Base-by-base conservation (phyloP, 2,113 vertebrate species). In the Furnarius figulus region DNA sequence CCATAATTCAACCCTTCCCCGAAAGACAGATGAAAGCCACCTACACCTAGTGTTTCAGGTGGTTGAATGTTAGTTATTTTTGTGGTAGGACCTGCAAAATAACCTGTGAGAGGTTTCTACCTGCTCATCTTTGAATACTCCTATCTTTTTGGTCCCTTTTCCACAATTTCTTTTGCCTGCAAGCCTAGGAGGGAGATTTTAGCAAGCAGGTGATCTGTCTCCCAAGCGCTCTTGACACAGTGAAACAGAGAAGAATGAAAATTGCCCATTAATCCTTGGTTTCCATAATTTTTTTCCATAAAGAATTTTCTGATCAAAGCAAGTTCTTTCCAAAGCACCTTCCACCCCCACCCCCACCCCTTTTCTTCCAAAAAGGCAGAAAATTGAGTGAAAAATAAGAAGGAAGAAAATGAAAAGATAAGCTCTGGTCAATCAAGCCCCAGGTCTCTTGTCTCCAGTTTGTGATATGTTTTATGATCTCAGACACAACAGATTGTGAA, bases 401-500 rank as follows among this genome's bases (percentile, higher is more conserved):
- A 92, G 23, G 30, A 95, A 95, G 65, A 77, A 81, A 92, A 94
- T 88, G 44, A 83, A 91, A 93, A 96, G 88, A 97, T 94, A 95
- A 96, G 62, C 47, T 91, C 52, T 91, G 85, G 94, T 97, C 96
- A 96, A 85, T 93, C 73, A 93, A 95, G 74, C 33, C 81, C 73
- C 73, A 82, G 42, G 89, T 90, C 84, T 61, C 86, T 95, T 92
- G 96, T 97, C 94, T 97, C 87, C 96, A 96, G 94, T 79, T 94
- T 95, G 92, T 96, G 90, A 93, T 92, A 96, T 91, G 83, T 97
- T 98, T 98, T 98, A 98, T 98, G 97, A 97, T 98, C 97, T 98
- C 97, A 97, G 96, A 93, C 94, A 95, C 97, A 97, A 97, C 97
- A 98, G 98, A 97, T 98, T 98, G 98, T 97, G 97, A 97, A 96